Conservation (phyloP, 2,888 invertebrate species). For the Orthonevra nobilis region DNA sequence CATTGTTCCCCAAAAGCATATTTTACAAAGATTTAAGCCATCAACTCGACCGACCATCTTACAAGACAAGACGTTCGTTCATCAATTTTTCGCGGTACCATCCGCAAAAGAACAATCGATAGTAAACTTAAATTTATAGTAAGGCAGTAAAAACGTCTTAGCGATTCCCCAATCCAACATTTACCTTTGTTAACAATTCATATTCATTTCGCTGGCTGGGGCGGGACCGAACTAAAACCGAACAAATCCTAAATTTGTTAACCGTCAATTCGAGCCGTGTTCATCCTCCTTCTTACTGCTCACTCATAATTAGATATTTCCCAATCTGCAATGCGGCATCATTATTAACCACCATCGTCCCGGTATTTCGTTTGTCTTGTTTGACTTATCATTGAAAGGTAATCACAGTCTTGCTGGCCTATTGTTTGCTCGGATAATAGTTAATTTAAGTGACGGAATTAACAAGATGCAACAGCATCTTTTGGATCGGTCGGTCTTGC, state of each 20-base stretch:
- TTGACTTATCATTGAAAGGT: conserved; percentile 21
- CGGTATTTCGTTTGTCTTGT: neutral
- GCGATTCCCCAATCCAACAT: conserved; percentile 12
- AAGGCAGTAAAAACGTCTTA: neutral
- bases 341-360: neutral
- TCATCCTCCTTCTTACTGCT: conserved; percentile 19
- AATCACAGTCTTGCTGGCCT: conserved; percentile 35
- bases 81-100: neutral
- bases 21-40: neutral
- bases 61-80: no score
- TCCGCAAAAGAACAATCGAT: neutral
- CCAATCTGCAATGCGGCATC: conserved; percentile 10
- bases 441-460: conserved; percentile 62
- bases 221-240: conserved; percentile 18
- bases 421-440: conserved; percentile 52
- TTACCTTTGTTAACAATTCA: neutral
- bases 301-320: conserved; percentile 56
- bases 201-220: no score
- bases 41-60: neutral
- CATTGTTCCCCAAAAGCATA: neutral
- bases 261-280: conserved; percentile 33
- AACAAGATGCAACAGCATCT: conserved; percentile 55
- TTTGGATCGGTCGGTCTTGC: conserved; percentile 6
- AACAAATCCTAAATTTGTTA: conserved; percentile 52
- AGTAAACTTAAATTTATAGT: conserved; percentile 7